Evolutionary conservation across 2,888 invertebrate genomes (phyloP), one percentile per base, ranked within the genome.

Genomic region (Lysandra bellargus): DNA sequence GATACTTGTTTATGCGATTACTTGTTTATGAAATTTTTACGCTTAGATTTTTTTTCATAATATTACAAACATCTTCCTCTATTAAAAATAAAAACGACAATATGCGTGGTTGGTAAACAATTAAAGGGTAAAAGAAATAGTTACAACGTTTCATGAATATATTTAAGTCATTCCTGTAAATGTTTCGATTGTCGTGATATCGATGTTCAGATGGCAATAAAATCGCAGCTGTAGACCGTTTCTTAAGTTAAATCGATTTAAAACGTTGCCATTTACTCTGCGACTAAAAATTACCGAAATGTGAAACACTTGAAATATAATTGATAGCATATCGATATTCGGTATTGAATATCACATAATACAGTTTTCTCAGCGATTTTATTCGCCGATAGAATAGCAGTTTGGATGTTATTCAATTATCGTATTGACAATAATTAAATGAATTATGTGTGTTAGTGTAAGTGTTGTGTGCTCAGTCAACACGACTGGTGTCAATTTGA

Each of bases 401-500:
- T 14, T 75, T 80, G 77, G 78, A 82, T 84, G 80, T 84, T 83
- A 82, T 82, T 85, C 83, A 85, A 86, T 84, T 85, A 85, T 84
- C 82, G 82, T 84, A 83, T 86, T 86, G 87, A 88, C 87, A 88
- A 88, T 88, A 88, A 88, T 84, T 83, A 84, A 83, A 82, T 82
- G 83, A 82, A 81, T 81, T 82, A 82, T 75, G 83, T 77, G 37
- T 83, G 82, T 83, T 83, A 83, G 83, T 82, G 64, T 83, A 83
- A 83, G 83, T 82, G 80, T 84, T 82, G 80, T 80, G 60, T 44
- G n/a, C 69, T 74, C 80, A 77, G 61, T 79, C 61, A 60, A 77
- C 75, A 76, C 61, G 49, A 12, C 40, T 77, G 57, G n/a, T 74
- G 79, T 79, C 79, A 79, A 79, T 79, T 79, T 61, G 30, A 78